phyloP scores from a whole-genome alignment of 2,888 invertebrate species.

The Pilophorus perplexus region DNA sequence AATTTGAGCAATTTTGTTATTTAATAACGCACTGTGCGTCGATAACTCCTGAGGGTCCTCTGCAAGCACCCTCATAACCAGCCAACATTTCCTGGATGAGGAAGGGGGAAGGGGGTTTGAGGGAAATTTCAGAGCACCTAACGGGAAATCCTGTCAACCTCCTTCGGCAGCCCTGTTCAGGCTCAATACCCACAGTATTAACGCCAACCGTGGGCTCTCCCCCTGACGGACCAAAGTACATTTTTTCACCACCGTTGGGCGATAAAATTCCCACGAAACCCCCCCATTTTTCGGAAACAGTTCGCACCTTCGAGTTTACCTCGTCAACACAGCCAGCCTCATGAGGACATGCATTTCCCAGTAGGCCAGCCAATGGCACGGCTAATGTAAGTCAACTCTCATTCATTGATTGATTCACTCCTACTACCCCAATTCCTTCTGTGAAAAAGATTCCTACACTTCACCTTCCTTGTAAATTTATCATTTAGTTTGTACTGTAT shows the following conservation, averaged over 20 bases:
- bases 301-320: neutral
- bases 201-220: neutral
- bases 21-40: too few relatives aligned
- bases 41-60: too few relatives aligned
- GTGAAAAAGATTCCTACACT: too few relatives aligned
- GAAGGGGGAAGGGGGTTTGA: too few relatives aligned
- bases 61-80: too few relatives aligned
- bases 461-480: too few relatives aligned
- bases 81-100: too few relatives aligned
- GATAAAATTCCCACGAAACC: neutral
- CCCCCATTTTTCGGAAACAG: neutral
- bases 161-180: constrained; percentile 21
- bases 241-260: neutral
- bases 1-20: too few relatives aligned
- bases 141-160: too few relatives aligned
- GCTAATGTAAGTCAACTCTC: constrained; percentile 44
- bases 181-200: constrained; percentile 19
- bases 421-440: constrained; percentile 49
- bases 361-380: constrained; percentile 44
- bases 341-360: constrained; percentile 45
- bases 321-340: constrained; percentile 13
- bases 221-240: neutral
- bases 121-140: too few relatives aligned
- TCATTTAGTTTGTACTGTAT: too few relatives aligned
- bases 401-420: constrained; percentile 36